phyloP scores from a whole-genome alignment of 2,113 vertebrate genomes.

The Protobothrops flavoviridis region DNA sequence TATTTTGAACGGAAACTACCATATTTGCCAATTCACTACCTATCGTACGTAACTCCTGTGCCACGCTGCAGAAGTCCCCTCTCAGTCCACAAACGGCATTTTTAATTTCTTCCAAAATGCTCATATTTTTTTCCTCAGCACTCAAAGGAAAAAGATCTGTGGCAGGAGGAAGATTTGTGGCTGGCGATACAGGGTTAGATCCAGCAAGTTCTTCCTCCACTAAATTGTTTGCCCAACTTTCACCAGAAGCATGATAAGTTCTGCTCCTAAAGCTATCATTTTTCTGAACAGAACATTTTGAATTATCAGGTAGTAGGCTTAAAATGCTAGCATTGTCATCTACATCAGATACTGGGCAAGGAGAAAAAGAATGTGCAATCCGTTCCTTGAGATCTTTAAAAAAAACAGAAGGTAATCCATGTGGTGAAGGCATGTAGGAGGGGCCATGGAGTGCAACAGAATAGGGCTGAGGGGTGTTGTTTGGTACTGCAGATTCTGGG shows the following conservation, averaged over 20 bases:
- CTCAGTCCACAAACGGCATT: constrained; percentile 35
- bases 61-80: constrained; percentile 39
- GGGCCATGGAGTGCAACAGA: not conserved
- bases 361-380: not conserved
- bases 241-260: not conserved
- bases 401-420: constrained; percentile 6
- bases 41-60: constrained; percentile 42
- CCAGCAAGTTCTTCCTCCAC: not conserved
- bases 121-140: not conserved
- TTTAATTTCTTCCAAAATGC: constrained; percentile 49
- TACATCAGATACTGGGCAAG: constrained; percentile 3
- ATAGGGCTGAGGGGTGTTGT: constrained; percentile 28
- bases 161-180: not conserved
- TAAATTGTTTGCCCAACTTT: constrained; percentile 5
- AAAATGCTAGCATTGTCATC: constrained; percentile 21
- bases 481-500: constrained; percentile 24
- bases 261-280: constrained; percentile 5
- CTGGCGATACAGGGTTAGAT: constrained; percentile 1
- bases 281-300: constrained; percentile 18
- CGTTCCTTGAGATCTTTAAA: constrained; percentile 27
- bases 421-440: constrained; percentile 39
- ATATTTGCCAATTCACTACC: constrained; percentile 18
- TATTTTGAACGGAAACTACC: constrained; percentile 5
- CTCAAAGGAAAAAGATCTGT: not conserved
- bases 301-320: constrained; percentile 35